phyloP scores from a whole-genome alignment of 2,888 invertebrate genomes.

The Drosophila setosimentum region DNA sequence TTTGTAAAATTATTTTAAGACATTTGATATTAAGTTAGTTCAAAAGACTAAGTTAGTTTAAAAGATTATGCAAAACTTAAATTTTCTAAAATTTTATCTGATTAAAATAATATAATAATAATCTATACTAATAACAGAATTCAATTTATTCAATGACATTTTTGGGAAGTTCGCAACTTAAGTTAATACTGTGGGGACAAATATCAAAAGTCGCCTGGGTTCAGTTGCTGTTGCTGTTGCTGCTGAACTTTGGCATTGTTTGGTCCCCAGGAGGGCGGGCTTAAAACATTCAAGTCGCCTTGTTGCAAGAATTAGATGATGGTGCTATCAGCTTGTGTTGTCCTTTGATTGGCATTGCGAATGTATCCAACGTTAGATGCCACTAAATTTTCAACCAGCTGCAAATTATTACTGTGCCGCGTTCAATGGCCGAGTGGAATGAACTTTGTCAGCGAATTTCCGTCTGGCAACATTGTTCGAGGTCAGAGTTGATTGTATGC shows the following conservation, averaged over 20 bases:
- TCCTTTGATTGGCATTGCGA: slow-evolving; percentile 31
- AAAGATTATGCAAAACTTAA: neutral
- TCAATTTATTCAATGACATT: neutral
- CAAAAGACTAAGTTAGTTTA: neutral
- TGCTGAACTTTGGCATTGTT: slow-evolving; percentile 59
- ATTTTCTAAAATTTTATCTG: neutral
- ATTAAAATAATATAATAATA: neutral
- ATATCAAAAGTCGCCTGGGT: slow-evolving; percentile 46
- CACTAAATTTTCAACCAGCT: slow-evolving; percentile 52
- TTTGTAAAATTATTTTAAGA: neutral
- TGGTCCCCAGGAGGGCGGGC: slow-evolving; percentile 2
- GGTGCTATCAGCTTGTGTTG: slow-evolving; percentile 24
- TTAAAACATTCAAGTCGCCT: slow-evolving; percentile 21
- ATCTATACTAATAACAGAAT: neutral
- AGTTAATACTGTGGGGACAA: slow-evolving; percentile 35
- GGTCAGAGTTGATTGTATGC: slow-evolving; percentile 79
- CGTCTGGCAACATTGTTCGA: slow-evolving; percentile 43
- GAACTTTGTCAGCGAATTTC: slow-evolving; percentile 58
- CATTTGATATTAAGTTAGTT: neutral
- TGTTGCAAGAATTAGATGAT: slow-evolving; percentile 20
- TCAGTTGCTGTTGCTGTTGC: slow-evolving; percentile 37
- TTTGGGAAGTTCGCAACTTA: slow-evolving; percentile 22
- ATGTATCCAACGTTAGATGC: slow-evolving; percentile 14
- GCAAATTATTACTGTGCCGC: slow-evolving; percentile 62
- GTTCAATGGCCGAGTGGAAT: slow-evolving; percentile 69